A percentile compares a stretch with the other conserved stretches of the same genome.
phyloP scores from a whole-genome alignment of 2,113 vertebrate species.

The Brachypteracias leptosomus region DNA sequence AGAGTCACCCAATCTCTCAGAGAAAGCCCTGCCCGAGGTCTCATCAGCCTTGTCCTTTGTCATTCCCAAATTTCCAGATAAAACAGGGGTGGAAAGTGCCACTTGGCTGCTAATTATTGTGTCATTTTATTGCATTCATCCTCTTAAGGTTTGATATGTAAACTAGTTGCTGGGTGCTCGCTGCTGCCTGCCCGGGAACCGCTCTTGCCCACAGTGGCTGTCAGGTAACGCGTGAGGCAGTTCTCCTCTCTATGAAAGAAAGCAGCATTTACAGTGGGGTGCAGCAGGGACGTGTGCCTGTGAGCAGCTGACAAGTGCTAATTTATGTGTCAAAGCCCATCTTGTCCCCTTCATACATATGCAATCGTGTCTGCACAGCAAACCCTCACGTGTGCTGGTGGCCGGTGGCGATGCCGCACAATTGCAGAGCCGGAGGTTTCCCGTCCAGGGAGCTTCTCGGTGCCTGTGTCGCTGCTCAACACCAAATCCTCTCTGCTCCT shows the following conservation, averaged over 20 bases:
- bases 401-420: background rate
- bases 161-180: background rate
- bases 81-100: background rate
- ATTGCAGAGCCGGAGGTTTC: background rate
- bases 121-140: background rate
- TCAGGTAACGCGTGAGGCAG: background rate
- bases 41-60: background rate
- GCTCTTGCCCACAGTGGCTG: background rate
- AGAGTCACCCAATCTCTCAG: background rate
- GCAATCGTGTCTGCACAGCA: slow-evolving; percentile 40
- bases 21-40: background rate
- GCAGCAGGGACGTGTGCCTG: slow-evolving; percentile 51
- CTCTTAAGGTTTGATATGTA: background rate
- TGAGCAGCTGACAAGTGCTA: slow-evolving; percentile 69
- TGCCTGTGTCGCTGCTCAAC: background rate
- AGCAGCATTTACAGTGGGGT: slow-evolving; percentile 39
- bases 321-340: slow-evolving; percentile 72
- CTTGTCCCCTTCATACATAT: slow-evolving; percentile 69
- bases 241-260: slow-evolving; percentile 10
- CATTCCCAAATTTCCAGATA: slow-evolving; percentile 6
- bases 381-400: background rate
- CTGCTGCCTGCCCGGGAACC: background rate
- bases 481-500: background rate
- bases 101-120: slow-evolving; percentile 33
- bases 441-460: background rate